These are phyloP conservation scores for Priocnemis perturbator DNA, from an alignment of 2,888 invertebrate species.

Conservation along the genomic window DNA sequence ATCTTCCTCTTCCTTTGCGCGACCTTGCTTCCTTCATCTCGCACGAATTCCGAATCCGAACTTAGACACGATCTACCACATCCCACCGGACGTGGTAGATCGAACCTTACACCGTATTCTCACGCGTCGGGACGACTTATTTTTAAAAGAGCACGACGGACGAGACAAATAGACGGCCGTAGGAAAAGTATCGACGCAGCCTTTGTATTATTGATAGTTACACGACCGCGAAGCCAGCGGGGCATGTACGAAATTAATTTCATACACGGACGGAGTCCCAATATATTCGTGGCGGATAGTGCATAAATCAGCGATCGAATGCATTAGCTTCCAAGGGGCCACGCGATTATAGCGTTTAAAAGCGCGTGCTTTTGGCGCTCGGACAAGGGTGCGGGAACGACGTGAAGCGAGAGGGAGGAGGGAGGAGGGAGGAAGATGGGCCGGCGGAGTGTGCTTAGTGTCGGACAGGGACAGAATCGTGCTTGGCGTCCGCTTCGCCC, in stretches of 20 bases:
- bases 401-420: constrained; percentile 14
- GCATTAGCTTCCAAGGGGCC: constrained; percentile 65
- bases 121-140: neutral
- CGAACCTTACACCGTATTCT: too few species aligned
- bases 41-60: too few species aligned
- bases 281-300: constrained; percentile 67
- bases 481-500: constrained; percentile 53
- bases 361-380: constrained; percentile 56
- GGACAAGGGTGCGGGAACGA: constrained; percentile 25
- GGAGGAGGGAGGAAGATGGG: constrained; percentile 24
- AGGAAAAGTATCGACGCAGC: constrained; percentile 35
- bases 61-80: too few species aligned
- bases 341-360: constrained; percentile 60
- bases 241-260: constrained; percentile 72
- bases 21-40: too few species aligned
- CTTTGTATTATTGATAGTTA: constrained; percentile 72
- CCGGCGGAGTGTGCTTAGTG: constrained; percentile 28
- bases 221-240: constrained; percentile 68
- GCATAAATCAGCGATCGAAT: constrained; percentile 73
- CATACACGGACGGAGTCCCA: constrained; percentile 53
- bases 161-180: constrained; percentile 20
- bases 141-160: constrained; percentile 7
- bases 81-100: too few species aligned
- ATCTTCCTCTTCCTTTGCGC: too few species aligned
- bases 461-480: constrained; percentile 29